Conservation (phyloP, 2,113 vertebrate genomes). For the Rafetus swinhoei region DNA sequence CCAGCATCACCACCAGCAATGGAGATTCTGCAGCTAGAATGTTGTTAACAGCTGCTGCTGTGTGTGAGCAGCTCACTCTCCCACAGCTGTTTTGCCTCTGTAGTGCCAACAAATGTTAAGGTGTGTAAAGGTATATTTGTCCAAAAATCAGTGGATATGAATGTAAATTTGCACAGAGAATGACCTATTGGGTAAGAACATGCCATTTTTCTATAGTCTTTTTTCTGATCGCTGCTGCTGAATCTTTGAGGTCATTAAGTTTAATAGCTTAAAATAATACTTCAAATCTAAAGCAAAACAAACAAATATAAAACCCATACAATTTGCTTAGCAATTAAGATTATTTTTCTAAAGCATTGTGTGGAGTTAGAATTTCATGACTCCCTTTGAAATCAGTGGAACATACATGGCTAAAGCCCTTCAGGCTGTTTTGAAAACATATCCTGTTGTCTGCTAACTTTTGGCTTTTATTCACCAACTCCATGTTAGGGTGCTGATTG, state of each 20-base stretch:
- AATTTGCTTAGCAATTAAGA: constrained; percentile 39
- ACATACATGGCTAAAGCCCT: background rate
- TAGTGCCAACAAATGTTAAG: background rate
- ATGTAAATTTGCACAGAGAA: constrained; percentile 18
- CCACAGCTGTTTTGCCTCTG: background rate
- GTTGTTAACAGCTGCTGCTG: constrained; percentile 64
- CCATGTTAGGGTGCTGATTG: background rate
- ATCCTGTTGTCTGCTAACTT: background rate
- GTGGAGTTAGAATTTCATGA: background rate
- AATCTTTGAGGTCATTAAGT: constrained; percentile 73
- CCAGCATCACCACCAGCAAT: background rate
- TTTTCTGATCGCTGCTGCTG: constrained; percentile 56
- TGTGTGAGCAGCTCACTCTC: background rate
- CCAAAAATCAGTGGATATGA: background rate
- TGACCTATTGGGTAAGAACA: background rate
- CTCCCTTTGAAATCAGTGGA: background rate
- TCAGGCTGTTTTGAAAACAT: background rate
- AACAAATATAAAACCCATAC: constrained; percentile 18
- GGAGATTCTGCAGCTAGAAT: constrained; percentile 41
- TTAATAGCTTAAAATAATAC: constrained; percentile 73
- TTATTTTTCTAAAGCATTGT: background rate
- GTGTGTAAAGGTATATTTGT: background rate
- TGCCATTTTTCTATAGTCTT: background rate
- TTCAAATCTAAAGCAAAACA: constrained; percentile 37
- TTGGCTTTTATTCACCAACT: background rate